phyloP scores from a whole-genome alignment of 2,888 invertebrate genomes.

The Epiperipatus broadwayi region DNA sequence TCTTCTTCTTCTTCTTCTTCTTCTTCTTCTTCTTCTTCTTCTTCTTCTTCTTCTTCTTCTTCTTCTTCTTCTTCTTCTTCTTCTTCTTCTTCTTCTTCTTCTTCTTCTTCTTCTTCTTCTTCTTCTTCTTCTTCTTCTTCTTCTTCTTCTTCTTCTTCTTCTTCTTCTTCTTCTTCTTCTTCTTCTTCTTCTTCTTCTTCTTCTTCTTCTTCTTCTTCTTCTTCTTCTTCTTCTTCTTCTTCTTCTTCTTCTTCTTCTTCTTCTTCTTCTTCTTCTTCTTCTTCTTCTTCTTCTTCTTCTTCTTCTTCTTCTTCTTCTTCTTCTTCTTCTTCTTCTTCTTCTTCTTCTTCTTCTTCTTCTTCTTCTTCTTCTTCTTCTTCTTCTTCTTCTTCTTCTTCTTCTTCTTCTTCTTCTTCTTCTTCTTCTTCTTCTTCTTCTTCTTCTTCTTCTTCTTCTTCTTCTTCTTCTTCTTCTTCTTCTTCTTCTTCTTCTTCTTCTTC shows the following conservation, averaged over 20 bases:
- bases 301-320: constrained; percentile 3
- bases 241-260: constrained; percentile 3
- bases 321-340: constrained; percentile 3
- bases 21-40: constrained; percentile 3
- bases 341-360: constrained; percentile 3
- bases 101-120: constrained; percentile 3
- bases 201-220: constrained; percentile 3
- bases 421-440: constrained; percentile 3
- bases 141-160: constrained; percentile 3
- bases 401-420: constrained; percentile 3
- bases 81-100: constrained; percentile 3
- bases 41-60: constrained; percentile 3
- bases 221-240: constrained; percentile 3
- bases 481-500: constrained; percentile 3
- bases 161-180: constrained; percentile 3
- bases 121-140: constrained; percentile 3
- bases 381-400: constrained; percentile 3
- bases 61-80: constrained; percentile 3
- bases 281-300: constrained; percentile 3
- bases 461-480: constrained; percentile 3
- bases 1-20: constrained; percentile 3
- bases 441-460: constrained; percentile 3
- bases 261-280: constrained; percentile 3
- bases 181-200: constrained; percentile 3
- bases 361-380: constrained; percentile 3